Evolutionary conservation across 2,113 vertebrate genomes (phyloP), one percentile per base, ranked within the genome.

Genomic region (Miniopterus natalensis): DNA sequence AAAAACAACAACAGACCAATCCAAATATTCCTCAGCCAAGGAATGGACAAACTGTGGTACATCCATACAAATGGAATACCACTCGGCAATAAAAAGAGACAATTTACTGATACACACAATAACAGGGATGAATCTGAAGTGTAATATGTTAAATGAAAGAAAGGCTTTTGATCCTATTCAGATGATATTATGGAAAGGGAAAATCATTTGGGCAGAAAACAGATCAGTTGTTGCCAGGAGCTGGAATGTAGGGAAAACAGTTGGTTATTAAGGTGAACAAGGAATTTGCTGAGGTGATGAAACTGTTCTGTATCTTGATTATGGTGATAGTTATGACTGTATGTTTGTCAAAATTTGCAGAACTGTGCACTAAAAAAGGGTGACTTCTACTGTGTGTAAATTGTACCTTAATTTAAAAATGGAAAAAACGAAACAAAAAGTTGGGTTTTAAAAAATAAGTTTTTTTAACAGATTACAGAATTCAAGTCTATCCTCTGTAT

Each of bases 401-500:
- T 59, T 66, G 59, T 49, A 55, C 53, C 55, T 75, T 88, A 79
- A 94, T 90, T 77, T 65, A 40, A 84, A 84, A 66, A 75, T 31
- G 13, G 25, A 90, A 85, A 36, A 86, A 11, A 49, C 9, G 17
- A 47, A 88, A 68, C 31, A 70, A 88, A 70, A 88, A 96, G 71
- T 74, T 61, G 20, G 23, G 53, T 88, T 88, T 92, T 75, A 80
- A 79, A 84, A 88, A 51, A 27, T 45, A 11, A 14, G 63, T 93
- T 57, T 49, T 47, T 59, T 79, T 74, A 92, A 94, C 10, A 55
- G 65, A 94, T 10, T 55, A 70, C 2, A 88, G 78, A 95, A 84
- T 80, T 21, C 21, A 95, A 84, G 88, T n/a, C n/a, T 63, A 66
- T 90, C 8, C 83, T 85, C 61, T 95, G 23, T 51, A 66, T n/a